A percentile compares a stretch with the other conserved stretches of the same genome.
Evolutionary conservation across 2,113 vertebrate species (phyloP).

Genomic region (Lagopus leucura): DNA sequence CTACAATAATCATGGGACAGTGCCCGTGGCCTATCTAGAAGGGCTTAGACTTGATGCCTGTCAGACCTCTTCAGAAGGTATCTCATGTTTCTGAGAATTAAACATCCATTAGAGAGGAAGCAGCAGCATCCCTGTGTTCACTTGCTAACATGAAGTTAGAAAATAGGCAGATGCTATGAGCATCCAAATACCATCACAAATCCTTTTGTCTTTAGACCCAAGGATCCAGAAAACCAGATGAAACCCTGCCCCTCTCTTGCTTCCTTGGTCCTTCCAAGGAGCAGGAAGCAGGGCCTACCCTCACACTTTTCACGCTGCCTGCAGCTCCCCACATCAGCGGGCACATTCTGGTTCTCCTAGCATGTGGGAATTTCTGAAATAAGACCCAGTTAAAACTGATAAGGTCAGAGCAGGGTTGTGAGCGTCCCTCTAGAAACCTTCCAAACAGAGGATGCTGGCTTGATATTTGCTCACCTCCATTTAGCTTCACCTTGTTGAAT

Average conservation of each 20-base stretch:
- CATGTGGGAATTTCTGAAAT: not conserved
- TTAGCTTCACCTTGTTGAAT: constrained; percentile 24
- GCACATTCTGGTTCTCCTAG: not conserved
- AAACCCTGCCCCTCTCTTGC: not conserved
- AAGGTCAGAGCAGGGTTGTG: not conserved
- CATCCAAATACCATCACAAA: not conserved
- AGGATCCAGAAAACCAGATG: not conserved
- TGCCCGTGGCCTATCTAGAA: not conserved
- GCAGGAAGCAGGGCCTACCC: not conserved
- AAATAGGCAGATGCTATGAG: not conserved
- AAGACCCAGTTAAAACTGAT: not conserved
- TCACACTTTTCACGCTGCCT: not conserved
- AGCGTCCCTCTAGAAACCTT: not conserved
- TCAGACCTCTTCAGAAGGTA: not conserved
- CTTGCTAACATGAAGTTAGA: not conserved
- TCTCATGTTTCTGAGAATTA: not conserved
- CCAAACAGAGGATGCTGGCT: not conserved
- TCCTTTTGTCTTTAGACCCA: not conserved
- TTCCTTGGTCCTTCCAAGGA: not conserved
- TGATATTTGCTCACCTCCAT: not conserved
- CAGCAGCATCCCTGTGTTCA: not conserved
- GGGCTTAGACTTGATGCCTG: not conserved
- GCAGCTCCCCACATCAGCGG: not conserved
- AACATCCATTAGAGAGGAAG: not conserved
- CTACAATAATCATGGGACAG: not conserved